Percentiles rank a stretch among this genome's conserved stretches.
These are phyloP conservation scores for Notiomystis cincta DNA, from an alignment of 2,113 vertebrate species.

Conservation along the genomic window DNA sequence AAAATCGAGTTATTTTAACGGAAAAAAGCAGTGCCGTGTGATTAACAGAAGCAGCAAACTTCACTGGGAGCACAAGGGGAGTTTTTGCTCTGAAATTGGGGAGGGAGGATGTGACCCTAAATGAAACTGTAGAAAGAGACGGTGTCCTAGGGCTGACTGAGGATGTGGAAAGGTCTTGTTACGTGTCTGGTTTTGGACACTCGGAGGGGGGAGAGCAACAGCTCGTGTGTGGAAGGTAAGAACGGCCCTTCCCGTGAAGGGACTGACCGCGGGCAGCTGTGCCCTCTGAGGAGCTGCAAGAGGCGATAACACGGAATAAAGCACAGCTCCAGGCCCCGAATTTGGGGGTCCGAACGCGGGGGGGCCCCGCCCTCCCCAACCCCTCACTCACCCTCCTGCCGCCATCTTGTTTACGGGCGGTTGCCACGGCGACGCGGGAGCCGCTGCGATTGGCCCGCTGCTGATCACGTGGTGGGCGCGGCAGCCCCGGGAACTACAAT, in stretches of 20 bases:
- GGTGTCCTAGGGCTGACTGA: neutral
- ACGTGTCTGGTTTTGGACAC: neutral
- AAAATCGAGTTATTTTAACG: neutral
- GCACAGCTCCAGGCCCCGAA: too few relatives aligned
- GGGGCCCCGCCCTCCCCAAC: neutral
- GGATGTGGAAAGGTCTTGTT: neutral
- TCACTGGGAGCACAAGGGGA: neutral
- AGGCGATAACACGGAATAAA: neutral
- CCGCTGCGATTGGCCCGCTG: neutral
- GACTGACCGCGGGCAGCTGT: neutral
- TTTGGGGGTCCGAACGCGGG: too few relatives aligned
- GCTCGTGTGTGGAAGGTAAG: fast-evolving
- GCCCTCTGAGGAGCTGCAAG: neutral
- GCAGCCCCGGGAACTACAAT: fast-evolving
- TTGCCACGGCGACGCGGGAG: neutral
- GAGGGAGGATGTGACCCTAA: neutral
- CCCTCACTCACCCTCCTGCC: neutral
- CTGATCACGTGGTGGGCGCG: fast-evolving
- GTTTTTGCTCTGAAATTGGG: neutral
- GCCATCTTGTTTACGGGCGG: neutral
- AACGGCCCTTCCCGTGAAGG: neutral
- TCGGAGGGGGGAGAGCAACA: neutral
- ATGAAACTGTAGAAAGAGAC: neutral
- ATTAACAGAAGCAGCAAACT: neutral
- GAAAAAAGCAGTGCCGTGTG: neutral